Percentiles rank a stretch among this genome's conserved stretches.
Conservation (phyloP, 2,888 invertebrate species). For the Apotomis betuletana region DNA sequence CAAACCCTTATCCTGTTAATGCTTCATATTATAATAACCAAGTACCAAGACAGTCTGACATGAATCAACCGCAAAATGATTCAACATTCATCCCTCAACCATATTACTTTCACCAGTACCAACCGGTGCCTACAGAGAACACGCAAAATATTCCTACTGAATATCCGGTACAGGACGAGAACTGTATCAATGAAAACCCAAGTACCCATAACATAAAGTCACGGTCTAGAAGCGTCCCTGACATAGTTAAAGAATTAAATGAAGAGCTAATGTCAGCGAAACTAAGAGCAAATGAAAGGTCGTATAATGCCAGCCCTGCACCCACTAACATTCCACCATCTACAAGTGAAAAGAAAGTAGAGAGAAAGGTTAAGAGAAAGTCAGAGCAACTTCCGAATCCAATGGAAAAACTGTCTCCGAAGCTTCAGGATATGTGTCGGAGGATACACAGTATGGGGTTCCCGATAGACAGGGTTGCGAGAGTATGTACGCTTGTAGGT, state of each 20-base stretch:
- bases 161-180: constrained; percentile 43
- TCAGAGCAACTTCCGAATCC: constrained; percentile 70
- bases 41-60: constrained; percentile 59
- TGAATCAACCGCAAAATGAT: constrained; percentile 57
- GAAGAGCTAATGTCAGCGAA: constrained; percentile 83
- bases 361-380: constrained; percentile 61
- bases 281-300: constrained; percentile 77
- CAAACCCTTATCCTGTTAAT: constrained; percentile 59
- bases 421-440: constrained; percentile 86
- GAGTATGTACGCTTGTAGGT: constrained; percentile 90
- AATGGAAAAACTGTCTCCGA: constrained; percentile 70
- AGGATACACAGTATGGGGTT: constrained; percentile 95
- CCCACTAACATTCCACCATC: constrained; percentile 56
- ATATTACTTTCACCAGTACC: constrained; percentile 71
- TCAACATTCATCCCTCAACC: constrained; percentile 69
- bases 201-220: constrained; percentile 65
- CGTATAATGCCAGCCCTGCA: constrained; percentile 81
- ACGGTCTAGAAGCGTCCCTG: constrained; percentile 87
- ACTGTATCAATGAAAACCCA: constrained; percentile 48
- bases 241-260: constrained; percentile 89
- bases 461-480: constrained; percentile 89
- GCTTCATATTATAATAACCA: constrained; percentile 61
- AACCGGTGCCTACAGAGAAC: constrained; percentile 60
- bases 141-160: constrained; percentile 46
- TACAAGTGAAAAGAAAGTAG: constrained; percentile 57